A percentile compares a stretch with the other conserved stretches of the same genome.
Evolutionary conservation across 2,797 vertebrate species (phyloP).

Genomic region (Ibycter americanus): DNA sequence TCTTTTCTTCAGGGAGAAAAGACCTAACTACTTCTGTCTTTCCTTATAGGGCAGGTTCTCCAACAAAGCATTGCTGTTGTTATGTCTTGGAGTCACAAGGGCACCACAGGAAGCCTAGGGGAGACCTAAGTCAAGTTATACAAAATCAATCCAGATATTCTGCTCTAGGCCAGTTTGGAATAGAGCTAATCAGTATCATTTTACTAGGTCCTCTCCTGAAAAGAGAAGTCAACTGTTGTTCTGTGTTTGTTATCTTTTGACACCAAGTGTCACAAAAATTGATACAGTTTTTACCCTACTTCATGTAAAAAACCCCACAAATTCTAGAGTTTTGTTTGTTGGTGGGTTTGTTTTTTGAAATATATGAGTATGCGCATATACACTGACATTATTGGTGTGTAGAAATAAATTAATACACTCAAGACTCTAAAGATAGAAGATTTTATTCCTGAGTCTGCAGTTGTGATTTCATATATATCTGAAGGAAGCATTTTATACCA

Average conservation of each 20-base stretch:
- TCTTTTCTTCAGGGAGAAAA: too few species aligned
- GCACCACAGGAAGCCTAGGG: neutral
- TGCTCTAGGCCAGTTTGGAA: neutral
- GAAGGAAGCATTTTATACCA: neutral
- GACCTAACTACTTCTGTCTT: neutral
- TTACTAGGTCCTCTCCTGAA: neutral
- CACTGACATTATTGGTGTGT: neutral
- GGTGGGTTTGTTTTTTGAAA: neutral
- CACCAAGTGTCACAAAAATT: neutral
- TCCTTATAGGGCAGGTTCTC: neutral
- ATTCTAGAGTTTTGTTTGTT: neutral
- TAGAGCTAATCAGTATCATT: neutral
- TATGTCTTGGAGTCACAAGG: neutral
- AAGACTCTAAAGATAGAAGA: neutral
- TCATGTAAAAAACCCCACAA: accelerated
- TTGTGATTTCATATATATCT: neutral
- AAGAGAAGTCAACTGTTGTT: neutral
- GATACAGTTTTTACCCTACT: neutral
- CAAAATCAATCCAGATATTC: neutral
- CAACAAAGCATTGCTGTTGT: neutral
- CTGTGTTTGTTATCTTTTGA: neutral
- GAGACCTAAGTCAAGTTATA: neutral
- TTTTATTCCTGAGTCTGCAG: neutral
- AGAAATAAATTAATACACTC: neutral
- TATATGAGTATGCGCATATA: neutral